These are phyloP conservation scores for Takifugu flavidus DNA, from an alignment of 2,113 vertebrate species.

Conservation along the genomic window DNA sequence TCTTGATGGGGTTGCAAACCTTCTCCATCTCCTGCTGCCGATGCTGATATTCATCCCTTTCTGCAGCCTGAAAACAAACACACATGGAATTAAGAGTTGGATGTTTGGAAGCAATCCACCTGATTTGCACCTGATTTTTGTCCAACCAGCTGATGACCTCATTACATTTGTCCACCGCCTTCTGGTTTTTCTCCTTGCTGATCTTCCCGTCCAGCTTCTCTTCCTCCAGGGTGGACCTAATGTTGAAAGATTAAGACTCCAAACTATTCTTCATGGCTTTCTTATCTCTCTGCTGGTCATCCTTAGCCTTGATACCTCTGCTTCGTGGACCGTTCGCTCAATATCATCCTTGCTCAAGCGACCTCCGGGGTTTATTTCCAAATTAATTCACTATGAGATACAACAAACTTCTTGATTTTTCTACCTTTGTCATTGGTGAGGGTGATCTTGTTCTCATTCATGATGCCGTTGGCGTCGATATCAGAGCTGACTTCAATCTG, in stretches of 20 bases:
- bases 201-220: slow-evolving; percentile 89
- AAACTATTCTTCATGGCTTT: slow-evolving; percentile 84
- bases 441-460: slow-evolving; percentile 86
- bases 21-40: slow-evolving; percentile 91
- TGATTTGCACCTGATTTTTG: slow-evolving; percentile 79
- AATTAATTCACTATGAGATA: background rate
- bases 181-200: slow-evolving; percentile 85
- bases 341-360: slow-evolving; percentile 92
- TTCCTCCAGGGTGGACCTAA: slow-evolving; percentile 89
- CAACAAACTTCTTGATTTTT: background rate
- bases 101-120: background rate
- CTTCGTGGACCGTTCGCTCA: slow-evolving; percentile 89
- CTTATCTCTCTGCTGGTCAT: slow-evolving; percentile 86
- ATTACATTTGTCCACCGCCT: slow-evolving; percentile 85
- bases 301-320: slow-evolving; percentile 86
- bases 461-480: slow-evolving; percentile 75
- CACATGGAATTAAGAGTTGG: no score
- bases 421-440: slow-evolving; percentile 91
- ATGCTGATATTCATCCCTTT: slow-evolving; percentile 93
- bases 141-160: slow-evolving; percentile 89
- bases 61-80: slow-evolving; percentile 57
- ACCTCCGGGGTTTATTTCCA: slow-evolving; percentile 60
- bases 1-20: slow-evolving; percentile 74
- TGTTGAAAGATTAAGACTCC: slow-evolving; percentile 87
- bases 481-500: slow-evolving; percentile 78